These are phyloP conservation scores for Monomorium pharaonis DNA, from an alignment of 1,140 invertebrate species.

Conservation along the genomic window DNA sequence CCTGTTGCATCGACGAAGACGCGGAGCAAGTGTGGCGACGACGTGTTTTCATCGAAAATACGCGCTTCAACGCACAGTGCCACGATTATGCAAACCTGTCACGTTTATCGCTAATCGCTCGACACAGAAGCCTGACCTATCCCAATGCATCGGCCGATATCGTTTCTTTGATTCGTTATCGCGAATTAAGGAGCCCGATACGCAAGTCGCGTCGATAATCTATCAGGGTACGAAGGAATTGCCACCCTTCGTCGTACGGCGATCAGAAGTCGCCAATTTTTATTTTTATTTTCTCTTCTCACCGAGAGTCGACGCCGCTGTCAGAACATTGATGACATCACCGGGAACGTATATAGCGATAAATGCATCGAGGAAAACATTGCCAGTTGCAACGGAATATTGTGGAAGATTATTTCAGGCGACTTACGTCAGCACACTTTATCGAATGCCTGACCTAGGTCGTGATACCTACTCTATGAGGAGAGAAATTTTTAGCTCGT, in stretches of 20 bases:
- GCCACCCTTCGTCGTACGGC: not conserved
- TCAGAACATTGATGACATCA: constrained; percentile 21
- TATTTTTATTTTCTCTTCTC: not conserved
- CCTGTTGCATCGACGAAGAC: not conserved
- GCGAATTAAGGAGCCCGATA: not conserved
- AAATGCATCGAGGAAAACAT: not conserved
- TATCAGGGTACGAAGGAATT: not conserved
- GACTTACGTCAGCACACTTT: constrained; percentile 48
- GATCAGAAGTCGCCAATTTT: not conserved
- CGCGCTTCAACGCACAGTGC: not conserved
- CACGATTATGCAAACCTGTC: constrained; percentile 31
- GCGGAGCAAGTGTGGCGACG: not conserved
- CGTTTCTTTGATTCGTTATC: constrained; percentile 7
- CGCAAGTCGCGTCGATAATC: not conserved
- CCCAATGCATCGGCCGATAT: constrained; percentile 1
- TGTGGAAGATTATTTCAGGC: constrained; percentile 30
- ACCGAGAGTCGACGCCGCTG: not conserved
- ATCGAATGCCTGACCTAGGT: constrained; percentile 47
- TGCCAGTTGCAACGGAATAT: constrained; percentile 8
- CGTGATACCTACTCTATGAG: constrained; percentile 2
- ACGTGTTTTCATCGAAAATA: constrained; percentile 20
- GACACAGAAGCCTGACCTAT: constrained; percentile 21
- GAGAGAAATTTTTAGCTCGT: not conserved
- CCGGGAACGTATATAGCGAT: not conserved
- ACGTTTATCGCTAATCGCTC: constrained; percentile 11